Conservation (phyloP, 2,888 invertebrate genomes). For the Bombylius discolor region DNA sequence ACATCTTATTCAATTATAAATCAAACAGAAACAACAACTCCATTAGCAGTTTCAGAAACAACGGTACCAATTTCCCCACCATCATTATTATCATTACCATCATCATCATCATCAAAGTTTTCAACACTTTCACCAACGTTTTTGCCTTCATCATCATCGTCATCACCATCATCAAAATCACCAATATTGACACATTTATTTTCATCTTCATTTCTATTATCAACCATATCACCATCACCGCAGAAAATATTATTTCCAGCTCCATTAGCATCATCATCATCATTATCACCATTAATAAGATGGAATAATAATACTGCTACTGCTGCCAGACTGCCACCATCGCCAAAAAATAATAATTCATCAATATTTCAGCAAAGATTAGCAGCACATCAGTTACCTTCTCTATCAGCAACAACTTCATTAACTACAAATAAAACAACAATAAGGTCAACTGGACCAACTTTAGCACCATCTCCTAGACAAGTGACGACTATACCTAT, state of each 20-base stretch:
- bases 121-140: no score
- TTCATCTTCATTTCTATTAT: background rate
- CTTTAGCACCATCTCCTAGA: background rate
- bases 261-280: background rate
- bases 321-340: background rate
- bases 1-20: background rate
- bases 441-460: background rate
- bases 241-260: no score
- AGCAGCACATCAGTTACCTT: background rate
- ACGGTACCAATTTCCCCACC: background rate
- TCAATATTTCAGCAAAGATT: background rate
- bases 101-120: background rate
- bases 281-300: background rate
- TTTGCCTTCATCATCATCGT: no score
- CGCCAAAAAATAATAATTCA: background rate
- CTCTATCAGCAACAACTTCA: background rate
- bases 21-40: background rate
- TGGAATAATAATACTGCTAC: background rate
- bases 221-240: background rate
- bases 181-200: no score
- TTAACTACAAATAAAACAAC: background rate
- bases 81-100: background rate
- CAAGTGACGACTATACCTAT: conserved; percentile 2
- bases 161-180: no score
- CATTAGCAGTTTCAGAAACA: background rate